Evolutionary conservation across 1,140 invertebrate species (phyloP).

Genomic region (Cardiocondyla obscurior): DNA sequence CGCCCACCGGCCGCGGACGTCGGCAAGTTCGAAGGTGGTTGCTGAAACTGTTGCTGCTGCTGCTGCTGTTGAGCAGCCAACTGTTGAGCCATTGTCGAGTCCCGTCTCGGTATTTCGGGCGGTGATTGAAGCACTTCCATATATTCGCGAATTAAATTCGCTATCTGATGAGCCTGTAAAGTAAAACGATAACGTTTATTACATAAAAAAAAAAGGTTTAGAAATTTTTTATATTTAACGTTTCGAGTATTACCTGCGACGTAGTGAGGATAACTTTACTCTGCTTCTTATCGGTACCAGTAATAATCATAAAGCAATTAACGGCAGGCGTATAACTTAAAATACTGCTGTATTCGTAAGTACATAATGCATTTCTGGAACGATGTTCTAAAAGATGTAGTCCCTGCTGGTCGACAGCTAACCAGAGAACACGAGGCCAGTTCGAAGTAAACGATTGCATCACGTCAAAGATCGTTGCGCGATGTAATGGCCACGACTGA

Average conservation of each 20-base stretch:
- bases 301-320: conserved; percentile 95
- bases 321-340: conserved; percentile 94
- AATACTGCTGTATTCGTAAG: conserved; percentile 94
- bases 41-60: conserved; percentile 53
- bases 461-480: conserved; percentile 97
- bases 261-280: conserved; percentile 95
- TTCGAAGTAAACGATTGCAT: conserved; percentile 98
- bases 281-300: conserved; percentile 93
- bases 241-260: conserved; percentile 87
- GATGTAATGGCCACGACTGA: conserved; percentile 95
- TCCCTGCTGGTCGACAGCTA: conserved; percentile 96
- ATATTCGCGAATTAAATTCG: conserved; percentile 96
- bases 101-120: conserved; percentile 79
- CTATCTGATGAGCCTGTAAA: conserved; percentile 95
- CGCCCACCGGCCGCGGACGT: conserved; percentile 71
- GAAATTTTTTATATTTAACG: too few species aligned
- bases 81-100: conserved; percentile 77
- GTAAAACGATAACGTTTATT: background rate
- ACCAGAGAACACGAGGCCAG: conserved; percentile 95
- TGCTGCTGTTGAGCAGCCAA: conserved; percentile 76
- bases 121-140: conserved; percentile 89
- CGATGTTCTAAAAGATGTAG: conserved; percentile 95
- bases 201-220: background rate
- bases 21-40: conserved; percentile 59
- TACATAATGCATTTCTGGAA: conserved; percentile 93